Evolutionary conservation across 2,113 vertebrate genomes (phyloP), one percentile per base, ranked within the genome.

Genomic region (Gambusia affinis): DNA sequence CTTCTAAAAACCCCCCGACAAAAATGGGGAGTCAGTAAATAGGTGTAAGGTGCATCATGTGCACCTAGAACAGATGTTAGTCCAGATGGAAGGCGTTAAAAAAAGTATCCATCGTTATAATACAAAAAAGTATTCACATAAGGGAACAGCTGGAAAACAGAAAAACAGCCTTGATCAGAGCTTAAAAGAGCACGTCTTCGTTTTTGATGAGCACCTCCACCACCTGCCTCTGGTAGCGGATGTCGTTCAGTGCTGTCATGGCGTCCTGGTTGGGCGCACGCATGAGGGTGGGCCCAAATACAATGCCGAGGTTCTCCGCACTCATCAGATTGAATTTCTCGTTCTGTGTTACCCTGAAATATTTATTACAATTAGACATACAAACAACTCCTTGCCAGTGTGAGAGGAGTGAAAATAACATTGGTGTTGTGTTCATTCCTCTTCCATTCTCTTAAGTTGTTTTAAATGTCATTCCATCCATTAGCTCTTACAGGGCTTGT

Each of bases 201-300:
- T 99, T 98, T 92, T 99, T 98, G 91, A 99, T 99, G 85, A 99
- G 97, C 89, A 95, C 94, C 94, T 99, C 98, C 92, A 99, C 97
- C 95, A 99, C 97, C 90, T 99, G 97, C 92, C 98, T 96, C 94
- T 99, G 98, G 91, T 98, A 96, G 80, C 97, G 96, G 89, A 99
- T 98, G 91, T 99, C 98, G 3, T 99, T 99, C 85, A 99, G 85
- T 0, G 97, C 96, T 0, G 96, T 97, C 93, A 99, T 96, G 12
- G 97, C 97, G 7, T 99, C 98, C 71, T 95, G 94, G 87, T 98
- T 93, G 0, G 97, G 97, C 0, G 96, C 96, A 6, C 97, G 95
- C 98, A 99, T 99, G 0, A 99, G 96, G 39, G 98, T 99, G 61
- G 98, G 98, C 64, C 97, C 97, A 28, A 98, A 99, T 62, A 99